phyloP scores from a whole-genome alignment of 2,113 vertebrate species.

The Falcunculus frontatus region DNA sequence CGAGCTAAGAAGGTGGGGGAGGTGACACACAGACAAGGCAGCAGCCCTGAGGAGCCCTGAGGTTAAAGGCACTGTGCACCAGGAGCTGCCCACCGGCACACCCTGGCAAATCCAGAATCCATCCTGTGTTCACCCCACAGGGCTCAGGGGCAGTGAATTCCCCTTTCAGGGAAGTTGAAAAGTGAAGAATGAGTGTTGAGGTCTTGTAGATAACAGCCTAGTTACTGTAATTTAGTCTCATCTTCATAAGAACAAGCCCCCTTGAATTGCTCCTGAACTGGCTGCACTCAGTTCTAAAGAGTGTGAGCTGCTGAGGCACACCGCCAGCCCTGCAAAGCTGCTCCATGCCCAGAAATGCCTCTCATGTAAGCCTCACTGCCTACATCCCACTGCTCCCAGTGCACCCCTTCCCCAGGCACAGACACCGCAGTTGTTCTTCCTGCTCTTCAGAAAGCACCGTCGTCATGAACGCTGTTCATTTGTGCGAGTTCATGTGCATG shows the following conservation, averaged over 20 bases:
- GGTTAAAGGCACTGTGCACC: rapidly evolving
- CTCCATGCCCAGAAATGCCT: not conserved
- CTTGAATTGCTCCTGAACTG: not conserved
- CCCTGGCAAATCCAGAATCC: not conserved
- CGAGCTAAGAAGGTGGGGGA: not conserved
- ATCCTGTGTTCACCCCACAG: rapidly evolving
- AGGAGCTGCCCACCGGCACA: not conserved
- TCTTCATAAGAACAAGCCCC: not conserved
- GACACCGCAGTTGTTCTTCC: not conserved
- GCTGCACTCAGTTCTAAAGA: not conserved
- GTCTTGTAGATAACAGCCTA: not conserved
- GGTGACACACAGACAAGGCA: not conserved
- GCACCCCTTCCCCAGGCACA: not conserved
- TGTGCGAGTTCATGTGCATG: not conserved
- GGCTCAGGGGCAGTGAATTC: not conserved
- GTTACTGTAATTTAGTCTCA: not conserved
- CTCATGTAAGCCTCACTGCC: not conserved
- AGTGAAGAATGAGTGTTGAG: not conserved
- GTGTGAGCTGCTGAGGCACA: not conserved
- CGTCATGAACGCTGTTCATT: rapidly evolving
- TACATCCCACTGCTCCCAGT: not conserved
- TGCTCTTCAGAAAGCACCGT: not conserved
- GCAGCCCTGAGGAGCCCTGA: not conserved
- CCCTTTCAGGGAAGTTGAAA: not conserved
- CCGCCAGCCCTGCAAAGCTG: not conserved